Conservation (phyloP, 2,888 invertebrate species). For the Phanerotoma sp. region DNA sequence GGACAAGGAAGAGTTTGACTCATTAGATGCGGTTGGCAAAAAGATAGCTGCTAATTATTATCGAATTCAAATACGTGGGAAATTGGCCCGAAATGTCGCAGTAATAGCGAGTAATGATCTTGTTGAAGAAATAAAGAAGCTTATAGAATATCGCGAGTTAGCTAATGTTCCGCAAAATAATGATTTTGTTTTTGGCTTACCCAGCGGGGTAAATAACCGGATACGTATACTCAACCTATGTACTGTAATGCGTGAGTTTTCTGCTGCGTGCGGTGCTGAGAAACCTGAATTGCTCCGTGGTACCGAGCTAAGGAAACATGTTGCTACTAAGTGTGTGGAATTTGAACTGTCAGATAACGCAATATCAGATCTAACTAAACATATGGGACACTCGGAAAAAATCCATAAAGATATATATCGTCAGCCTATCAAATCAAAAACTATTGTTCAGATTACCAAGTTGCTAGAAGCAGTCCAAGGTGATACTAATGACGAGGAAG, state of each 20-base stretch:
- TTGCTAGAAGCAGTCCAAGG: constrained; percentile 21
- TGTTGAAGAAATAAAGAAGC: neutral
- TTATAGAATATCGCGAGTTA: constrained; percentile 7
- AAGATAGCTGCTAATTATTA: constrained; percentile 27
- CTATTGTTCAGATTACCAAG: constrained; percentile 32
- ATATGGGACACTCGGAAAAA: constrained; percentile 20
- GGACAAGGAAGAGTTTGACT: constrained; percentile 25
- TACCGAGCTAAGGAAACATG: constrained; percentile 21
- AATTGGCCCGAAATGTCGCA: constrained; percentile 23
- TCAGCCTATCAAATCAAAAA: constrained; percentile 28
- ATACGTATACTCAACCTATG: constrained; percentile 32
- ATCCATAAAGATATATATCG: constrained; percentile 28
- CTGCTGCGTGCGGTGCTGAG: constrained; percentile 33
- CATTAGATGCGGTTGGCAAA: constrained; percentile 20
- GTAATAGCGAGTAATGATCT: constrained; percentile 9
- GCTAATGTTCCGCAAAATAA: constrained; percentile 19
- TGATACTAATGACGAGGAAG: neutral
- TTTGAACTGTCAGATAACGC: constrained; percentile 12
- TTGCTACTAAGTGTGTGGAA: constrained; percentile 23
- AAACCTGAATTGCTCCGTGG: constrained; percentile 29
- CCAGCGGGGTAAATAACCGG: neutral
- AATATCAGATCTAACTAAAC: constrained; percentile 8
- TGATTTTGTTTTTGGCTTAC: constrained; percentile 24
- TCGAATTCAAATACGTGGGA: constrained; percentile 24
- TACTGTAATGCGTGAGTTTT: constrained; percentile 30